Conservation (phyloP, 35 echinoderm and acorn worm genomes). For the Chiridota heheva region DNA sequence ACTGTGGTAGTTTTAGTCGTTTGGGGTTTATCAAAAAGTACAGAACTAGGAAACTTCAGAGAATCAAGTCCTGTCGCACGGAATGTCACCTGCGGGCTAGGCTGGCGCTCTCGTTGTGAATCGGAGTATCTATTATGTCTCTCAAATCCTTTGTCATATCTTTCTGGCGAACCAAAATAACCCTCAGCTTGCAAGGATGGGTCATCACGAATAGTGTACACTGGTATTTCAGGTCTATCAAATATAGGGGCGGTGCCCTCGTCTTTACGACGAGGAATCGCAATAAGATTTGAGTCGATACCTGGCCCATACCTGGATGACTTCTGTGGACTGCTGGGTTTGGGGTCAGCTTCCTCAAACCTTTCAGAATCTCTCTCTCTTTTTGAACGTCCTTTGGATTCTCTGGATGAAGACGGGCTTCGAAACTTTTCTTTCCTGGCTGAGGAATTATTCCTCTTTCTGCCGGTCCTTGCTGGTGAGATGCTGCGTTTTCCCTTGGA, state of each 20-base stretch:
- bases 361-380: slow-evolving; percentile 20
- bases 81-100: slow-evolving; percentile 40
- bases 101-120: slow-evolving; percentile 2
- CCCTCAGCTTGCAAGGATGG: slow-evolving; percentile 35
- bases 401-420: slow-evolving; percentile 7
- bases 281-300: slow-evolving; percentile 39
- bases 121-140: background rate
- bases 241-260: slow-evolving; percentile 50
- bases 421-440: slow-evolving; percentile 24
- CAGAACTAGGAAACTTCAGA: slow-evolving; percentile 34
- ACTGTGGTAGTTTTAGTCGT: background rate
- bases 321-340: slow-evolving; percentile 6
- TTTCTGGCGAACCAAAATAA: too few relatives aligned
- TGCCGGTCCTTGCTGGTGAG: slow-evolving; percentile 8
- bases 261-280: slow-evolving; percentile 48
- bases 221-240: slow-evolving; percentile 54
- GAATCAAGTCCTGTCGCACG: slow-evolving; percentile 24
- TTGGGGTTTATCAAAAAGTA: slow-evolving; percentile 26
- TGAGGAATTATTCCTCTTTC: slow-evolving; percentile 37
- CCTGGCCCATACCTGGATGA: slow-evolving; percentile 38
- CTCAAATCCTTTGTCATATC: slow-evolving; percentile 25
- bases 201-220: slow-evolving; percentile 42
- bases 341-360: too few relatives aligned
- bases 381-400: slow-evolving; percentile 3
- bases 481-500: background rate